These are phyloP conservation scores for Alouatta palliata DNA, from an alignment of 2,113 vertebrate species.

Conservation along the genomic window DNA sequence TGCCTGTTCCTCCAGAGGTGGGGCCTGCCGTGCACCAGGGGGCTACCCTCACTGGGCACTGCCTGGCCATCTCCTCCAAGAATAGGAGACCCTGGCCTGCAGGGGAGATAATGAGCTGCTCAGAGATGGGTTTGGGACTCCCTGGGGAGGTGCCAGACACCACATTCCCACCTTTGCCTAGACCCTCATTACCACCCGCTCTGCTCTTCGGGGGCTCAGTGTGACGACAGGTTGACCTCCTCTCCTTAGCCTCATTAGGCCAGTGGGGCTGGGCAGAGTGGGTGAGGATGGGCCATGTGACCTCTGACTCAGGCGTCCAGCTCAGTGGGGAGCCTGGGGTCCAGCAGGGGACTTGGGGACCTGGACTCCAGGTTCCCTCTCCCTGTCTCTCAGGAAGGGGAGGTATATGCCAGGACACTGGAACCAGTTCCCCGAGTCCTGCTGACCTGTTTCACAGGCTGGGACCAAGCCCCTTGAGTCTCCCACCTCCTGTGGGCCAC, in stretches of 20 bases:
- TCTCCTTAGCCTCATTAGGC: neutral
- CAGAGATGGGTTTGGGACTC: conserved; percentile 12
- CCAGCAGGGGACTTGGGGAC: neutral
- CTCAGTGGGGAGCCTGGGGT: neutral
- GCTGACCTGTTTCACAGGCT: neutral
- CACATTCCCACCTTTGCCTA: neutral
- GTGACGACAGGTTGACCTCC: neutral
- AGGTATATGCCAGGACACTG: neutral
- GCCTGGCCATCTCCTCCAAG: neutral
- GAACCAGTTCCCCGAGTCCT: neutral
- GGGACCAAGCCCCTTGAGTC: neutral
- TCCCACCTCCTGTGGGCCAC: neutral
- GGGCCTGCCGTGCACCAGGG: no score
- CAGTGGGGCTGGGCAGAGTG: neutral
- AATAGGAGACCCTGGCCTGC: neutral
- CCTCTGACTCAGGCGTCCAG: neutral
- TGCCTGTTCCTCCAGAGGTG: neutral
- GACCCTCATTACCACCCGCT: neutral
- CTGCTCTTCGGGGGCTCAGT: neutral
- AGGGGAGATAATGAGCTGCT: neutral
- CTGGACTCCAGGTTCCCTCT: neutral
- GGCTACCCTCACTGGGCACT: neutral
- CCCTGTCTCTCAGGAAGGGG: neutral
- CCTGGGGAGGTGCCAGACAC: conserved; percentile 49
- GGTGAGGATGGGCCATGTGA: neutral